phyloP scores from a whole-genome alignment of 1,140 invertebrate species.

The Temnothorax longispinosus region DNA sequence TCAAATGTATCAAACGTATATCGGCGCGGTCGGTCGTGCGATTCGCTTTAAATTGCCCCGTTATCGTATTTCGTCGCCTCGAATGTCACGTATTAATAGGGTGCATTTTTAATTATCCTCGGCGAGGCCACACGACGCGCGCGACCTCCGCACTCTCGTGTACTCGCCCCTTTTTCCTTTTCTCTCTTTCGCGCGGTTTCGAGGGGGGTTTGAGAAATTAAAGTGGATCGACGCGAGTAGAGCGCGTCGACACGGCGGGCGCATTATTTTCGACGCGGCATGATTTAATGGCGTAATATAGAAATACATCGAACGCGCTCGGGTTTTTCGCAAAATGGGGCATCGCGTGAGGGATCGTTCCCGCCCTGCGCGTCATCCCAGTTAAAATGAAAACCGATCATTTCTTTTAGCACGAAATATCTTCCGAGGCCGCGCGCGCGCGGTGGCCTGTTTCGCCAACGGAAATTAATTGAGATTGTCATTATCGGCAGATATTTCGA shows the following conservation, averaged over 20 bases:
- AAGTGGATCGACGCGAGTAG: slow-evolving; percentile 35
- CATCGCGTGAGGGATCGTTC: background rate
- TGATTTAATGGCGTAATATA: slow-evolving; percentile 56
- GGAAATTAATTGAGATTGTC: slow-evolving; percentile 56
- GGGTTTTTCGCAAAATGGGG: slow-evolving; percentile 17
- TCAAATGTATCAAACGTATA: slow-evolving; percentile 47
- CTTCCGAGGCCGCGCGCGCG: background rate
- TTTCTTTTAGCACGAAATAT: slow-evolving; percentile 30
- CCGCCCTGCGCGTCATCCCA: background rate
- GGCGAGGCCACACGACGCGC: background rate
- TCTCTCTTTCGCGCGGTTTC: background rate
- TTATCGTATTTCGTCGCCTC: slow-evolving; percentile 47
- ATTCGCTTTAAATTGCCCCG: slow-evolving; percentile 53
- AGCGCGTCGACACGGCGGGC: background rate
- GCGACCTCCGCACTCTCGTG: too few species aligned
- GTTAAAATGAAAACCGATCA: slow-evolving; percentile 53
- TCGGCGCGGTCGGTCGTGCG: slow-evolving; percentile 2
- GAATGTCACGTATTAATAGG: slow-evolving; percentile 45
- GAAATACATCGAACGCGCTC: slow-evolving; percentile 19
- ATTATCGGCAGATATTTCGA: slow-evolving; percentile 39
- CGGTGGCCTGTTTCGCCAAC: slow-evolving; percentile 32
- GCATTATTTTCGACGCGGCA: slow-evolving; percentile 31
- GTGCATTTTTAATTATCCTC: slow-evolving; percentile 52
- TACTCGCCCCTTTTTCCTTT: too few species aligned
- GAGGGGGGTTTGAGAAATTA: background rate